Evolutionary conservation across 1,140 invertebrate species (phyloP).

Genomic region (Cryptotermes secundus): DNA sequence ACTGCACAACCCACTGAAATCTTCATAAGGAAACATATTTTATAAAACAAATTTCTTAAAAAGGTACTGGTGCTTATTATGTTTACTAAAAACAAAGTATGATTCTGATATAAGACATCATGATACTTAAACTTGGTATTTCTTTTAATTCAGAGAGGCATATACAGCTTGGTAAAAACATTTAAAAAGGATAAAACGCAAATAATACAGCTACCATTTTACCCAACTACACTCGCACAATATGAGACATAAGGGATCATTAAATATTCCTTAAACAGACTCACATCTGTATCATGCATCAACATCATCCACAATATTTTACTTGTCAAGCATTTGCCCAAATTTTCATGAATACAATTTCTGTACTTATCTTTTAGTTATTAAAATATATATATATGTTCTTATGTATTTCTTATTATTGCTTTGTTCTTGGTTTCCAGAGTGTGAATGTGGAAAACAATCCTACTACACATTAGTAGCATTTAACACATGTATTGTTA

Average conservation of each 20-base stretch:
- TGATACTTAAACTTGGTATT: too few relatives aligned
- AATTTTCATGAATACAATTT: background rate
- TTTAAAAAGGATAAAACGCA: too few relatives aligned
- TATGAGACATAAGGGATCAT: background rate
- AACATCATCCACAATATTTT: background rate
- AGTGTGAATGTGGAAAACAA: constrained; percentile 16
- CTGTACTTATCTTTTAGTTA: background rate
- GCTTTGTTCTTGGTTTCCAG: constrained; percentile 12
- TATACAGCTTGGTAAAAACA: too few relatives aligned
- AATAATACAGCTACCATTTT: background rate
- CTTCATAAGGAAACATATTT: background rate
- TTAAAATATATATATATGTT: constrained; percentile 19
- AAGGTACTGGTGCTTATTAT: background rate
- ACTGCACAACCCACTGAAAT: background rate
- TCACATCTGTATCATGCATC: background rate
- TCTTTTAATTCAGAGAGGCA: too few relatives aligned
- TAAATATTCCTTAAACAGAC: background rate
- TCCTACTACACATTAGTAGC: background rate
- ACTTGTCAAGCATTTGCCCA: constrained; percentile 1
- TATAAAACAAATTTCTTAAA: background rate
- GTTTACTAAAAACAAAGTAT: too few relatives aligned
- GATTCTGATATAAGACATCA: too few relatives aligned
- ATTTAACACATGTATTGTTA: background rate
- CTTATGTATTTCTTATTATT: constrained; percentile 15
- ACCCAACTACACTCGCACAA: constrained; percentile 1